Conservation (phyloP, 2,797 vertebrate species). For the Rousettus madagascariensis region DNA sequence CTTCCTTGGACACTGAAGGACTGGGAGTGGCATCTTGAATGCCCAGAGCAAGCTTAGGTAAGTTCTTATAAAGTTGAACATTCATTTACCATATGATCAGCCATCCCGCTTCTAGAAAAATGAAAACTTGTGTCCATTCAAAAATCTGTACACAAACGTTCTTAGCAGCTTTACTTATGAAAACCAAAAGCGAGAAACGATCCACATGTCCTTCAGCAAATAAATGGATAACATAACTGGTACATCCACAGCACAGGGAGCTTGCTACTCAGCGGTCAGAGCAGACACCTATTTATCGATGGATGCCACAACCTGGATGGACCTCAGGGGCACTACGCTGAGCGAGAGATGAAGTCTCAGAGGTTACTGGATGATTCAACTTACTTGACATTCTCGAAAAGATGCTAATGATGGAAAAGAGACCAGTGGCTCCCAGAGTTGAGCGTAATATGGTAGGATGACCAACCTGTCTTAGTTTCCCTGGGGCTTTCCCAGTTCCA, state of each 20-base stretch:
- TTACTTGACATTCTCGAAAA: background rate
- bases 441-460: rapidly evolving
- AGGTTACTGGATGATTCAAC: too few relatives aligned
- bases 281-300: rapidly evolving
- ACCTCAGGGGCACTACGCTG: background rate
- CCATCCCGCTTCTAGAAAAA: background rate
- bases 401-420: background rate
- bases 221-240: rapidly evolving
- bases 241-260: rapidly evolving
- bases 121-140: background rate
- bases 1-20: background rate
- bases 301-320: background rate
- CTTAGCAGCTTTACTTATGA: background rate
- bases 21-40: background rate
- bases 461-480: background rate
- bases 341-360: background rate
- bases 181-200: background rate
- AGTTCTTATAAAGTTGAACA: background rate
- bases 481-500: background rate
- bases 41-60: background rate
- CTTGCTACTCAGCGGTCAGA: background rate
- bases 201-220: background rate
- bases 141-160: background rate
- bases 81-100: too few relatives aligned
- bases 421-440: background rate